A percentile compares a stretch with the other conserved stretches of the same genome.
These are phyloP conservation scores for Encarsia formosa DNA, from an alignment of 2,888 invertebrate species.

Conservation along the genomic window DNA sequence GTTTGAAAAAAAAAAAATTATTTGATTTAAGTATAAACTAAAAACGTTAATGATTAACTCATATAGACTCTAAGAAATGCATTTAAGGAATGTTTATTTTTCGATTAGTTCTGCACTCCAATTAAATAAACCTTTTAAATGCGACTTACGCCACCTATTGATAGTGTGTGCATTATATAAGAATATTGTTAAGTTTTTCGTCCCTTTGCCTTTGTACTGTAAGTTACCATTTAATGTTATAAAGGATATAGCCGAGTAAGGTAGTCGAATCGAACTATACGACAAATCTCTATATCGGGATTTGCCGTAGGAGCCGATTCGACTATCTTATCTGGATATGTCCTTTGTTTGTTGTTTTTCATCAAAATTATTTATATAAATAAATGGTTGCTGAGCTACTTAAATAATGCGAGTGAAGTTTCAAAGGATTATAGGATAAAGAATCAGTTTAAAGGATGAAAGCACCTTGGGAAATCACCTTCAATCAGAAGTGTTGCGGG, in stretches of 20 bases:
- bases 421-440: conserved; percentile 9
- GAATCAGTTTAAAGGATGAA: conserved; percentile 9
- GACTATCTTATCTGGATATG: too few species aligned
- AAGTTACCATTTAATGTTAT: conserved; percentile 6
- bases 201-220: conserved; percentile 25
- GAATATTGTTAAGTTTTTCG: conserved; percentile 14
- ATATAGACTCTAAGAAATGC: too few species aligned
- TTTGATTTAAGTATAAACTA: neutral
- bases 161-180: conserved; percentile 1
- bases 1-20: neutral
- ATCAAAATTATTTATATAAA: neutral
- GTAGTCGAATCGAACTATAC: too few species aligned
- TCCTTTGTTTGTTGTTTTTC: conserved; percentile 1
- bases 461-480: conserved; percentile 24
- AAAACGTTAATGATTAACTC: neutral
- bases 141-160: conserved; percentile 14
- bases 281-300: too few species aligned
- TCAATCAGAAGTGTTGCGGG: neutral
- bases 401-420: neutral
- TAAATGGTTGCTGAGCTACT: neutral
- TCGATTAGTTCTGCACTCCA: conserved; percentile 13
- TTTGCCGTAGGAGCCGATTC: too few species aligned
- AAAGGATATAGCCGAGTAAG: too few species aligned
- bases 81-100: conserved; percentile 9
- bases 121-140: conserved; percentile 9